A percentile compares a stretch with the other conserved stretches of the same genome.
Conservation (phyloP, 2,113 vertebrate species). For the Nannospalax galili region DNA sequence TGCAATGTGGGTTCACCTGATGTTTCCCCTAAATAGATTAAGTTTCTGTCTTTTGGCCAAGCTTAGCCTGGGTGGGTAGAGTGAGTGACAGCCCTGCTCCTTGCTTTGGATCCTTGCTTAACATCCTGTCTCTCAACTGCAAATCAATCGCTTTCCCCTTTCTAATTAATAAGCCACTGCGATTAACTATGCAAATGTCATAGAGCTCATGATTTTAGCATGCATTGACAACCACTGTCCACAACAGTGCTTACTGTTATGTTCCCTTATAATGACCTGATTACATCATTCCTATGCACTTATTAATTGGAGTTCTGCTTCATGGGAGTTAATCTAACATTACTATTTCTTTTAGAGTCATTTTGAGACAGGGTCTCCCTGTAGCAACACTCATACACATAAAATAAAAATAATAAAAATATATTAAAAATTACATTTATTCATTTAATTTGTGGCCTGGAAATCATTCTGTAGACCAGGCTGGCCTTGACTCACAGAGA, state of each 20-base stretch:
- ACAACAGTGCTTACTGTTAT: not conserved
- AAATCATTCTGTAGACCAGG: too few relatives aligned
- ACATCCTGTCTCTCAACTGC: not conserved
- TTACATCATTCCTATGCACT: not conserved
- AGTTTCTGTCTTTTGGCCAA: not conserved
- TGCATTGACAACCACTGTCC: too few relatives aligned
- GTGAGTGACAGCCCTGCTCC: too few relatives aligned
- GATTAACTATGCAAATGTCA: not conserved
- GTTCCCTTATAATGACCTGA: not conserved
- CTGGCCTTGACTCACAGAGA: too few relatives aligned
- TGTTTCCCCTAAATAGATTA: not conserved
- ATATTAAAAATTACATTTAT: too few relatives aligned
- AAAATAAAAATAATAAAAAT: too few relatives aligned
- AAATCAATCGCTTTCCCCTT: not conserved
- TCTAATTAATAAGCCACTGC: not conserved
- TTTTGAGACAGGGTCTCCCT: too few relatives aligned
- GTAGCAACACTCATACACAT: too few relatives aligned
- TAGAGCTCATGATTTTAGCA: not conserved
- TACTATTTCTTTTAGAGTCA: not conserved
- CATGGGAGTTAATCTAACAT: not conserved
- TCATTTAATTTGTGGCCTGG: too few relatives aligned
- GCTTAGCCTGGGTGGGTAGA: not conserved
- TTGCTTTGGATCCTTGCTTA: not conserved
- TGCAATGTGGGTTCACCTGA: not conserved
- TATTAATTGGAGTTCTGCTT: not conserved